Conservation (phyloP, 2,888 invertebrate genomes). For the Heliconius ismenius region DNA sequence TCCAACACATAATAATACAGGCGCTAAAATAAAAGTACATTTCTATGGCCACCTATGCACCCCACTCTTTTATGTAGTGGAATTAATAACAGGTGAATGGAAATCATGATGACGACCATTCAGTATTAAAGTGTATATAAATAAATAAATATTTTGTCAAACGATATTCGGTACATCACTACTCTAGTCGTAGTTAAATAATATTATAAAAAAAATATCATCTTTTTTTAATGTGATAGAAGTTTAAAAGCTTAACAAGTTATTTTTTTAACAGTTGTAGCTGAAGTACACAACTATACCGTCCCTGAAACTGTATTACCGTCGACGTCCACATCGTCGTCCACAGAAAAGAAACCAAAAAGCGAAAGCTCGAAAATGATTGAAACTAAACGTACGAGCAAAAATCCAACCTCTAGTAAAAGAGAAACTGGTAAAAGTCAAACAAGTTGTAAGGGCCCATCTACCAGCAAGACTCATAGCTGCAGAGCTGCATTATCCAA, state of each 20-base stretch:
- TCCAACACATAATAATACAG: no score
- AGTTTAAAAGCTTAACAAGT: neutral
- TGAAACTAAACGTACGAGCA: constrained; percentile 61
- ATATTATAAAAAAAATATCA: no score
- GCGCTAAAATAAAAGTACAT: no score
- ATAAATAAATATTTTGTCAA: neutral
- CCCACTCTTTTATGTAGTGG: no score
- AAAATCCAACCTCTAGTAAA: constrained; percentile 31
- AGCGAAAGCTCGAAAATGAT: constrained; percentile 64
- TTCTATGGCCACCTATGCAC: no score
- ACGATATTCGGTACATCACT: neutral
- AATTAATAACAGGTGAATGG: no score
- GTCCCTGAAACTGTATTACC: constrained; percentile 5
- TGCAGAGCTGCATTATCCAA: neutral
- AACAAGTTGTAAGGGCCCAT: neutral
- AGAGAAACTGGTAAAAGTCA: constrained; percentile 7
- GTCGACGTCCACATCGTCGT: constrained; percentile 51
- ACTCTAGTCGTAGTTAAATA: no score
- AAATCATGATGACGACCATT: no score
- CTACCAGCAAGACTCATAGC: neutral
- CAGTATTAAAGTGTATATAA: no score
- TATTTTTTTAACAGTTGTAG: constrained; percentile 37
- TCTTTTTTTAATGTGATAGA: neutral
- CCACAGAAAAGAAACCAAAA: constrained; percentile 56
- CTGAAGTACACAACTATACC: constrained; percentile 30